phyloP scores from a whole-genome alignment of 2,888 invertebrate species.

The Stomorhina lunata region DNA sequence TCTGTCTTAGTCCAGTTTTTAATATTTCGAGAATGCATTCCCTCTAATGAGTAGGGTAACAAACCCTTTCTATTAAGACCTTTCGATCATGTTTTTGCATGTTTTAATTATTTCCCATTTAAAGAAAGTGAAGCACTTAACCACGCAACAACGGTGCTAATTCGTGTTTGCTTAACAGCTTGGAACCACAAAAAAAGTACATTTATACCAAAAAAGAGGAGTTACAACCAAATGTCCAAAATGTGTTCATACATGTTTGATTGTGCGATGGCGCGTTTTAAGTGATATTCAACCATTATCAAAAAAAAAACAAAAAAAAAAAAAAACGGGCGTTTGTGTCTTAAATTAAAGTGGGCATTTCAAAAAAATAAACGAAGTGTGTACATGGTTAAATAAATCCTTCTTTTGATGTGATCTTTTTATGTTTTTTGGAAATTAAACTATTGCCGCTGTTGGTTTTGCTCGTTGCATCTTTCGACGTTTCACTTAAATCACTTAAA shows the following conservation, averaged over 20 bases:
- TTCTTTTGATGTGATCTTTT: slow-evolving; percentile 26
- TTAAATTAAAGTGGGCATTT: slow-evolving; percentile 15
- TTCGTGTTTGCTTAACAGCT: slow-evolving; percentile 66
- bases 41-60: too few species aligned
- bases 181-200: slow-evolving; percentile 22
- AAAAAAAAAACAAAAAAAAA: background rate
- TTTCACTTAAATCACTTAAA: slow-evolving; percentile 62
- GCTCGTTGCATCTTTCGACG: slow-evolving; percentile 49
- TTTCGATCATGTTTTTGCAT: background rate
- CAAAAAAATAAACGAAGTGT: background rate
- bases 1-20: too few species aligned
- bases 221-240: slow-evolving; percentile 17
- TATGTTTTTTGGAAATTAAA: slow-evolving; percentile 47
- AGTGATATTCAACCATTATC: slow-evolving; percentile 38
- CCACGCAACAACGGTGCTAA: slow-evolving; percentile 62
- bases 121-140: slow-evolving; percentile 57
- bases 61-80: background rate
- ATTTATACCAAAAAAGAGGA: background rate
- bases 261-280: slow-evolving; percentile 21
- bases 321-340: slow-evolving; percentile 7
- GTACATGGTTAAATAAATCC: slow-evolving; percentile 38
- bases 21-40: too few species aligned
- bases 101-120: background rate
- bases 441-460: slow-evolving; percentile 44
- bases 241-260: slow-evolving; percentile 6